Conservation (phyloP, 1,140 invertebrate species). For the Drosophila ercepeae region DNA sequence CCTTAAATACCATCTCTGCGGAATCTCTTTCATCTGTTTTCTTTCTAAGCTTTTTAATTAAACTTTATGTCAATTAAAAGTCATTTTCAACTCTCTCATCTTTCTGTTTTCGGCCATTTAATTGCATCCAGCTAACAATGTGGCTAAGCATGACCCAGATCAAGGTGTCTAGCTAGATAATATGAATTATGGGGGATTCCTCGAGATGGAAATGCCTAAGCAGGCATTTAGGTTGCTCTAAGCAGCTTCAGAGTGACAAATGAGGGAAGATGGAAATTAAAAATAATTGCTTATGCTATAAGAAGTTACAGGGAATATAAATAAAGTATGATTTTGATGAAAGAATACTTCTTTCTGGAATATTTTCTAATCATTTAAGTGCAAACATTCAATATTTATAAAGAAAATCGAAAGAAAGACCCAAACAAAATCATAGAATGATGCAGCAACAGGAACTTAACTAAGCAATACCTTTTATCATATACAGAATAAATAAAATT, state of each 20-base stretch:
- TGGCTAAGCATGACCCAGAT: constrained; percentile 50
- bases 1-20: constrained; percentile 5
- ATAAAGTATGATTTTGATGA: not conserved
- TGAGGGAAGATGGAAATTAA: not conserved
- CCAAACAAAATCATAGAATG: no score
- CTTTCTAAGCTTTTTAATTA: constrained; percentile 50
- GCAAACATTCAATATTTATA: no score
- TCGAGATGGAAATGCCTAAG: constrained; percentile 34
- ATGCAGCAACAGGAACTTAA: no score
- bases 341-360: no score
- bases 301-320: not conserved
- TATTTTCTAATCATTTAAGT: no score
- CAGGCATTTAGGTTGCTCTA: constrained; percentile 33
- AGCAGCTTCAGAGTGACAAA: constrained; percentile 6
- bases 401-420: no score
- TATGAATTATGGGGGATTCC: constrained; percentile 36
- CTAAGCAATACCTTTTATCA: no score
- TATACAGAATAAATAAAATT: no score
- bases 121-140: constrained; percentile 55
- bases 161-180: constrained; percentile 25
- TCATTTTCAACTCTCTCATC: constrained; percentile 59
- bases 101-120: constrained; percentile 24
- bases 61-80: constrained; percentile 67
- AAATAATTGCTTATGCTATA: no score
- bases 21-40: constrained; percentile 27